A percentile compares a stretch with the other conserved stretches of the same genome.
Evolutionary conservation across 2,888 invertebrate genomes (phyloP).

Genomic region (Drosophila emarginata): DNA sequence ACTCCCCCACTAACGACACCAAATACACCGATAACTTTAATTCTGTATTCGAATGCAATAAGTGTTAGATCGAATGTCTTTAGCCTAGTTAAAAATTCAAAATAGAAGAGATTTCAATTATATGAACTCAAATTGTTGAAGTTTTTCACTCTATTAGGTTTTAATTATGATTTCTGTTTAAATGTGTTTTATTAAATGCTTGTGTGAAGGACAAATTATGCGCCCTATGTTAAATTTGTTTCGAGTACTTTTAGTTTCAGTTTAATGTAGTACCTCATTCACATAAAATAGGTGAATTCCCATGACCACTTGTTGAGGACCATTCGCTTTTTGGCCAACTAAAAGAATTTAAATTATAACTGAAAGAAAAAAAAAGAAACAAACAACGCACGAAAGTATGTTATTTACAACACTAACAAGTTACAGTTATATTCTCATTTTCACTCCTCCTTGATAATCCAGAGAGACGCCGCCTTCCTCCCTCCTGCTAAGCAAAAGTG

Average conservation of each 20-base stretch:
- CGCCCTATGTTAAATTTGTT: too few species aligned
- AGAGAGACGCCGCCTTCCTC: neutral
- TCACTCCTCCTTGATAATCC: neutral
- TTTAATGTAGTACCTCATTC: neutral
- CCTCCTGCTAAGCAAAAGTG: slow-evolving; percentile 21
- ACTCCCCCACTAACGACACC: too few species aligned
- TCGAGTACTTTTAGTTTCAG: neutral
- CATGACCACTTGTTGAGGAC: slow-evolving; percentile 1
- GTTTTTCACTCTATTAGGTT: too few species aligned
- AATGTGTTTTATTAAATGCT: too few species aligned
- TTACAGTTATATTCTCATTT: neutral
- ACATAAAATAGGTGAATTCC: neutral
- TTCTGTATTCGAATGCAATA: too few species aligned
- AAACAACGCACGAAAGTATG: neutral
- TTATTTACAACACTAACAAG: neutral
- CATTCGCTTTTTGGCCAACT: neutral
- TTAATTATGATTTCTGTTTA: too few species aligned
- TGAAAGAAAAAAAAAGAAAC: neutral
- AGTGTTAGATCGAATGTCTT: too few species aligned
- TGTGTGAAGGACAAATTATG: too few species aligned
- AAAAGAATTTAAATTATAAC: slow-evolving; percentile 2
- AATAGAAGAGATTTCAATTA: too few species aligned
- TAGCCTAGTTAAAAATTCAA: too few species aligned
- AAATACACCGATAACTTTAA: too few species aligned
- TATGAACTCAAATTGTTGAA: too few species aligned